phyloP scores from a whole-genome alignment of 2,888 invertebrate species.

The Congeria kusceri region DNA sequence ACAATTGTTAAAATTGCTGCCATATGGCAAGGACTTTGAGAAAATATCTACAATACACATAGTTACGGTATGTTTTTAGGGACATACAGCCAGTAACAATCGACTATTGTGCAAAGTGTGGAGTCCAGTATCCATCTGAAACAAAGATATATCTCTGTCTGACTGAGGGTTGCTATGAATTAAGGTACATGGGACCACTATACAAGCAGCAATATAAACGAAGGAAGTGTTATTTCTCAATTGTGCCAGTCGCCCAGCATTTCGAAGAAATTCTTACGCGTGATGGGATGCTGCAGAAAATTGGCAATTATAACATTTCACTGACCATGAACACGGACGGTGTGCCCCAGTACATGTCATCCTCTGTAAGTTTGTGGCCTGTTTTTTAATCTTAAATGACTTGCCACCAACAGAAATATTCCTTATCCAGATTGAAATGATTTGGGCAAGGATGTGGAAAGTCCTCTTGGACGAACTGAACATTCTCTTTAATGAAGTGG shows the following conservation, averaged over 20 bases:
- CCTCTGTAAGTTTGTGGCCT: slow-evolving; percentile 18
- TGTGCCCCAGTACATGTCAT: slow-evolving; percentile 15
- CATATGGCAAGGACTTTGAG: not conserved
- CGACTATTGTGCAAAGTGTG: not conserved
- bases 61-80: too few species aligned
- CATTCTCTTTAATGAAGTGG: not conserved
- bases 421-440: slow-evolving; percentile 27
- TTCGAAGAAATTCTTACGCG: not conserved
- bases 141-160: not conserved
- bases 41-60: too few species aligned
- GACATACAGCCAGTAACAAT: not conserved
- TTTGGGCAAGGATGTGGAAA: slow-evolving; percentile 49
- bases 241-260: not conserved
- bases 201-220: not conserved
- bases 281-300: too few species aligned
- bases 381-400: slow-evolving; percentile 34
- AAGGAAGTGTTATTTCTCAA: not conserved
- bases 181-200: not conserved
- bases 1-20: not conserved
- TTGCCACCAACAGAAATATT: slow-evolving; percentile 32
- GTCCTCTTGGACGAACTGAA: slow-evolving; percentile 41
- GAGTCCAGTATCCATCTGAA: not conserved
- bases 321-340: not conserved
- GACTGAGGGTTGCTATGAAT: too few species aligned
- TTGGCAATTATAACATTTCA: not conserved